Percentiles rank a stretch among this genome's conserved stretches.
phyloP scores from a whole-genome alignment of 1,140 invertebrate genomes.

The Apis florea region DNA sequence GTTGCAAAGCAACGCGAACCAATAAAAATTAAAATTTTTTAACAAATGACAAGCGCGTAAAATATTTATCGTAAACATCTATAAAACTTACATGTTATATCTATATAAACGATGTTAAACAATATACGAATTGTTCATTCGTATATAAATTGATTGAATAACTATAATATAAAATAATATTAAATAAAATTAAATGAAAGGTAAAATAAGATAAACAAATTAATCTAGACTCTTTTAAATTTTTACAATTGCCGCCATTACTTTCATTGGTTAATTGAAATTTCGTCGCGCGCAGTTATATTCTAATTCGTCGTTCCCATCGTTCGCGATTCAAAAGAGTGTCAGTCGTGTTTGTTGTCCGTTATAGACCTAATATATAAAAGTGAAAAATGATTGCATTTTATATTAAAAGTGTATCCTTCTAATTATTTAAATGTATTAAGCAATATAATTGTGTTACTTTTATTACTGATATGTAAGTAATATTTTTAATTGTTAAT shows the following conservation, averaged over 20 bases:
- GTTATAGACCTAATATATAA: neutral
- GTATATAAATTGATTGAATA: neutral
- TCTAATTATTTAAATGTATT: neutral
- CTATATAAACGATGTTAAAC: neutral
- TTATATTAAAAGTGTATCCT: neutral
- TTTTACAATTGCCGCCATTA: constrained; percentile 7
- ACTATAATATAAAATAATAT: neutral
- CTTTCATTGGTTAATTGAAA: neutral
- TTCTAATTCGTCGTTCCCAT: neutral
- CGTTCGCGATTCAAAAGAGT: constrained; percentile 1
- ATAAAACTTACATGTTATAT: neutral
- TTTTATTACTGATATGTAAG: neutral
- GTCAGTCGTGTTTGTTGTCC: neutral
- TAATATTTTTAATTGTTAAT: neutral
- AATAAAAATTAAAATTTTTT: constrained; percentile 12
- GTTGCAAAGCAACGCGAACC: constrained; percentile 16
- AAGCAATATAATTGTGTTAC: neutral
- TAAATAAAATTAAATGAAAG: no score
- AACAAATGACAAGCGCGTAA: constrained; percentile 24
- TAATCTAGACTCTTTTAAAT: neutral
- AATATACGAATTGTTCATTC: neutral
- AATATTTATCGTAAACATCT: neutral
- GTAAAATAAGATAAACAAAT: no score
- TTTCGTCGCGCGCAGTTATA: constrained; percentile 2
- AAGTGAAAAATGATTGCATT: neutral